These are phyloP conservation scores for Syngnathus typhle DNA, from an alignment of 2,113 vertebrate species.

Conservation along the genomic window DNA sequence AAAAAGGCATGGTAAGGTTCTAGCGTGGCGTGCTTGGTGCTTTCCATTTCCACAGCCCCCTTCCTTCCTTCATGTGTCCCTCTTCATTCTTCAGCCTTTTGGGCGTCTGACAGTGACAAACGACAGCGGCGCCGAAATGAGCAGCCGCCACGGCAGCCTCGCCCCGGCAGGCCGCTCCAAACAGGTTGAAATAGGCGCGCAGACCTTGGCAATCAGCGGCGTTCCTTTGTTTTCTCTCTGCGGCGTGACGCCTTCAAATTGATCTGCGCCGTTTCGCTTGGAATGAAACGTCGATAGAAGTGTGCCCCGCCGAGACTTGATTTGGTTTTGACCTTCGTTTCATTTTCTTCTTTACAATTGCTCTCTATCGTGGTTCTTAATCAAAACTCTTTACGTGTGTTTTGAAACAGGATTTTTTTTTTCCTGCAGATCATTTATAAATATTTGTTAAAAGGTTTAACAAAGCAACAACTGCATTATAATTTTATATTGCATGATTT, in stretches of 20 bases:
- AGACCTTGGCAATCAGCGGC: constrained; percentile 43
- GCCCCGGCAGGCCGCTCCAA: constrained; percentile 35
- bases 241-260: constrained; percentile 56
- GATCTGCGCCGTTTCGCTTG: constrained; percentile 45
- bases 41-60: constrained; percentile 34
- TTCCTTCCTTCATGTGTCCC: constrained; percentile 66
- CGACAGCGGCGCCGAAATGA: constrained; percentile 73
- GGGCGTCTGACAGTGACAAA: constrained; percentile 76
- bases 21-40: constrained; percentile 29
- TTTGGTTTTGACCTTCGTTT: constrained; percentile 2
- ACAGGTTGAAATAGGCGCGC: constrained; percentile 60
- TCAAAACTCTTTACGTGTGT: background rate
- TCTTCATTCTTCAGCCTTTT: constrained; percentile 74
- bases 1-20: constrained; percentile 13
- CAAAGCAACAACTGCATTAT: no score
- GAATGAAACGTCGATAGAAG: constrained; percentile 48
- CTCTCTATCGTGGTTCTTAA: background rate
- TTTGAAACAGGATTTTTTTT: background rate
- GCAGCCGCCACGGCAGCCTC: constrained; percentile 46
- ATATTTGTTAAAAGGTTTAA: no score
- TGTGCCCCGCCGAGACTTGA: background rate
- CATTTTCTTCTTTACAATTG: background rate
- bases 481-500: no score
- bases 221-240: constrained; percentile 66
- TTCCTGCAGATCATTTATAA: background rate